Percentiles rank a stretch among this genome's conserved stretches.
phyloP scores from a whole-genome alignment of 2,113 vertebrate genomes.

The Chauna torquata region DNA sequence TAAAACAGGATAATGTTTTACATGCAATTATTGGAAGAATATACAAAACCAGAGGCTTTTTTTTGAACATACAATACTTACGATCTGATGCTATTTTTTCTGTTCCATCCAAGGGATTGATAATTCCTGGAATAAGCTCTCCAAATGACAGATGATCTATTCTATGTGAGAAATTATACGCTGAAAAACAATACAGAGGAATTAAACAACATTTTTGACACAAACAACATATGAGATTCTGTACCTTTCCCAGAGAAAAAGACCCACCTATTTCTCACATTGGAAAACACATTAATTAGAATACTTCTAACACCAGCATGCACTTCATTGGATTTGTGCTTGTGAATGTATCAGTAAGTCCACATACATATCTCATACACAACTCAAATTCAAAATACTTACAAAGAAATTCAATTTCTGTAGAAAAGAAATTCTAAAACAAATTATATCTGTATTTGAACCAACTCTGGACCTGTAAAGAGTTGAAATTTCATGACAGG shows the following conservation, averaged over 20 bases:
- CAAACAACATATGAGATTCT: not conserved
- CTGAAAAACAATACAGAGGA: constrained; percentile 73
- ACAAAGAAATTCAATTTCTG: not conserved
- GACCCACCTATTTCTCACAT: not conserved
- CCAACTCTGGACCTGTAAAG: not conserved
- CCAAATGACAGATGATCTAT: constrained; percentile 98
- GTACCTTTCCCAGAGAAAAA: not conserved
- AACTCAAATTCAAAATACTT: not conserved
- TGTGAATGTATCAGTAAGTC: not conserved
- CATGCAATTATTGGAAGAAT: not conserved
- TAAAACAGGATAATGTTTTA: not conserved
- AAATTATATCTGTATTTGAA: not conserved
- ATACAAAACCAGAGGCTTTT: not conserved
- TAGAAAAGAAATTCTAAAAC: not conserved
- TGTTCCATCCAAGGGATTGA: constrained; percentile 95
- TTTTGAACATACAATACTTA: constrained; percentile 73
- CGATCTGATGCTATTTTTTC: constrained; percentile 92
- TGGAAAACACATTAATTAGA: not conserved
- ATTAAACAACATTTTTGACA: not conserved
- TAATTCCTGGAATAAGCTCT: constrained; percentile 90
- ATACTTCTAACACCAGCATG: not conserved
- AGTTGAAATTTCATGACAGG: not conserved
- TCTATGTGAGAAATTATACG: constrained; percentile 97
- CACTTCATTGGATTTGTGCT: not conserved
- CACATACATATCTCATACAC: not conserved